Evolutionary conservation across 1,140 invertebrate genomes (phyloP), one percentile per base, ranked within the genome.

Genomic region (Sesamia nonagrioides): DNA sequence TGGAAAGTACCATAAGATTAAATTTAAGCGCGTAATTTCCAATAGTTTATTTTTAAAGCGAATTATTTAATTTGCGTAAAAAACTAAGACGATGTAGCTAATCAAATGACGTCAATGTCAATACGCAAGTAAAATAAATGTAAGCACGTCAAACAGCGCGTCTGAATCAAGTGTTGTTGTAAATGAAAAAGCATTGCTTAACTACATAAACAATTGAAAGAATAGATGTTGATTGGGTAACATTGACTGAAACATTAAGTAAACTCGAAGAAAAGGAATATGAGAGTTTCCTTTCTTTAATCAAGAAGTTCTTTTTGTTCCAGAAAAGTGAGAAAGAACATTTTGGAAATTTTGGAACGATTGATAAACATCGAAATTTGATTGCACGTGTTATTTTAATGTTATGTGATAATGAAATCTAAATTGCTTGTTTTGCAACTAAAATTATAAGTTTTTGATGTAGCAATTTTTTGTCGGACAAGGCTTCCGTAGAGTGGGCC

Each of bases 71-170:
- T 77, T 66, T 37, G 45, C n/a, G 54, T 54, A 66, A 73, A 73
- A 54, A 45, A 60, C 18, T 76, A 33, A 60, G 13, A 37, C 69
- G 68, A 21, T 58, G 37, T 50, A 68, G 56, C 60, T 50, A 73
- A 27, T 40, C 45, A 63, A 48, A 60, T 81, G 79, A 81, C 79
- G 79, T 78, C 79, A 81, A 81, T 73, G 48, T 27, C 45, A 35
- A 75, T 68, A 50, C 42, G 40, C 33, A 63, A 54, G 56, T 42
- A 42, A 77, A 77, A 52, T 61, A 18, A 61, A 45, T 52, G 27
- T 77, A 15, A 73, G 37, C 15, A 27, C 33, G 50, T 13, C 37
- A 73, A 73, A 42, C 18, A 21, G 71, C 71, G 52, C 11, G 9
- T 21, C 13, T 45, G 35, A 69, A 69, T 42, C 8, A 66, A 42